Base-by-base conservation (phyloP, 2,113 vertebrate species). In the Pagrus major region DNA sequence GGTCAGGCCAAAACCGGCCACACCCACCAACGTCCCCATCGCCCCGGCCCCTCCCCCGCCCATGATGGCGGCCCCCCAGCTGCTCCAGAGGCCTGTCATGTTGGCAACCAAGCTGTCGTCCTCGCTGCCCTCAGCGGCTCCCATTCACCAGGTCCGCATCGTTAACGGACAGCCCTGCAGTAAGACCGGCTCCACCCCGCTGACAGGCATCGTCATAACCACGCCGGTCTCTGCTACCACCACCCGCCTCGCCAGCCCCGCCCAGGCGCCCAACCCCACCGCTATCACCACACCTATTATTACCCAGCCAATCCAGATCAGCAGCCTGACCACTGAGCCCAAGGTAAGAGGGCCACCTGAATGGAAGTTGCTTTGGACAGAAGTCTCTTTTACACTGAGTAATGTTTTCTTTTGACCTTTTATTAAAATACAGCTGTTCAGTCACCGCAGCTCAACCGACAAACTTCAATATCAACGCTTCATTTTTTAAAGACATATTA, bases 171-270 rank as follows among this genome's bases (percentile, higher is more conserved):
- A 99, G 93, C 96, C 97, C 44, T 94, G 92, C 64, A 78, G 95
- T 82, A 95, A 92, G 84, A 81, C 90, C 88, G 92, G 95, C 96
- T 84, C 86, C 25, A 27, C 86, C 23, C 42, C 94, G 0, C 95
- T 99, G 94, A 96, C 98, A 27, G 97, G 97, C 95, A 99, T 99
- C 44, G 97, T 99, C 92, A 99, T 99, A 93, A 96, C 97, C 84
- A 94, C 92, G 14, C 87, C 96, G 78, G 16, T 91, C 54, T 71
- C 90, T 0, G 49, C 91, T 2, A 14, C 71, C 0, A 59, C 96
- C 71, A 90, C 96, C 73, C 95, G 96, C 91, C 95, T 97, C 1
- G 90, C 95, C 85, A 96, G 95, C 86, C 95, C 97, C 0, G 81
- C 92, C 89, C 97, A 97, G 69, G 55, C 52, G 0, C 87, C 58